Percentiles rank a stretch among this genome's conserved stretches.
phyloP scores from a whole-genome alignment of 2,797 vertebrate genomes.

The Chanos chanos region DNA sequence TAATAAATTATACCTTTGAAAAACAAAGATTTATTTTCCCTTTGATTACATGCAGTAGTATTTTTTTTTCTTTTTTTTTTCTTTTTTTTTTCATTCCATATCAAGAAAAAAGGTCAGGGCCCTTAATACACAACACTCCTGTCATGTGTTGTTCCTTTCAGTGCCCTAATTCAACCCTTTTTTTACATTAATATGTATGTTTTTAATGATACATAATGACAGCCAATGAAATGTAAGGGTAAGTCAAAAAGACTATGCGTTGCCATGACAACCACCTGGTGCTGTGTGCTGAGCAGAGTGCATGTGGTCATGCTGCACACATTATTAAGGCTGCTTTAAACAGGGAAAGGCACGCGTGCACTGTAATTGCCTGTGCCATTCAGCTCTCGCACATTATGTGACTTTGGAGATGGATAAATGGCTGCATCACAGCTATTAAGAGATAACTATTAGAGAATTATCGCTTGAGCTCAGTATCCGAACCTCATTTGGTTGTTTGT shows the following conservation, averaged over 20 bases:
- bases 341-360: slow-evolving; percentile 69
- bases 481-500: slow-evolving; percentile 75
- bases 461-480: slow-evolving; percentile 70
- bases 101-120: slow-evolving; percentile 48
- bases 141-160: slow-evolving; percentile 52
- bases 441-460: slow-evolving; percentile 87
- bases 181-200: slow-evolving; percentile 92
- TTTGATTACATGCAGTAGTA: slow-evolving; percentile 22
- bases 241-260: slow-evolving; percentile 83
- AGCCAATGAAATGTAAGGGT: slow-evolving; percentile 89
- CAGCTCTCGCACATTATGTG: slow-evolving; percentile 91
- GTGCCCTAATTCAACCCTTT: slow-evolving; percentile 66
- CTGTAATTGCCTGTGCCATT: slow-evolving; percentile 97
- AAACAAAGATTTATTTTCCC: slow-evolving; percentile 36
- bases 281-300: slow-evolving; percentile 81
- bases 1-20: too few species aligned
- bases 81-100: slow-evolving; percentile 34
- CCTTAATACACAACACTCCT: slow-evolving; percentile 58
- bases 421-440: slow-evolving; percentile 84
- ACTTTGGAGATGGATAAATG: slow-evolving; percentile 96
- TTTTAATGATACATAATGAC: slow-evolving; percentile 99
- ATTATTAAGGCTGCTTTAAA: slow-evolving; percentile 94
- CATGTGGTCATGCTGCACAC: slow-evolving; percentile 83
- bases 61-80: neutral
- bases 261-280: slow-evolving; percentile 89